Conservation (phyloP, 2,113 vertebrate species). For the Xenus cinereus region DNA sequence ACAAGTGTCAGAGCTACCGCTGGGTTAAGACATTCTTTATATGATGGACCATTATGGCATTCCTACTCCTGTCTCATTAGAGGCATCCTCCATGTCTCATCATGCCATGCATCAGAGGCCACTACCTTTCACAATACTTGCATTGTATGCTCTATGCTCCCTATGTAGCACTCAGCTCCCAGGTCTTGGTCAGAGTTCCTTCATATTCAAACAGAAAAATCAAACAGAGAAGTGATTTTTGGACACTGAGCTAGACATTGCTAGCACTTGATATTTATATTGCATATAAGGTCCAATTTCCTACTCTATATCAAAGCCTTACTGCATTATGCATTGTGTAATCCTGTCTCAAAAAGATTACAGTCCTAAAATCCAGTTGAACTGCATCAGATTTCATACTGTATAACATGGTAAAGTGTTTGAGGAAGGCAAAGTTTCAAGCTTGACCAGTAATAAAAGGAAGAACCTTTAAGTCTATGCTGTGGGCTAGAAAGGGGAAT, state of each 20-base stretch:
- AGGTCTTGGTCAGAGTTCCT: neutral
- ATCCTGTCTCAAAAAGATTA: neutral
- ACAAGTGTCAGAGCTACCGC: fast-evolving
- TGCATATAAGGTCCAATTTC: neutral
- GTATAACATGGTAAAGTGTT: neutral
- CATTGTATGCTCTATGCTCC: neutral
- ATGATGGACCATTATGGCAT: neutral
- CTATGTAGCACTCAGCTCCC: neutral
- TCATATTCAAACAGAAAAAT: neutral
- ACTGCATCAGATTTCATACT: neutral
- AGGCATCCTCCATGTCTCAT: neutral
- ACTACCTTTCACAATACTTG: neutral
- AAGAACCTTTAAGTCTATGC: neutral
- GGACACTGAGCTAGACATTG: neutral
- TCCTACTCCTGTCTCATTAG: neutral
- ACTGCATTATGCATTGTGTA: neutral
- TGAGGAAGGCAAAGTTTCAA: neutral
- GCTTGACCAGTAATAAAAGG: neutral
- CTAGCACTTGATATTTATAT: neutral
- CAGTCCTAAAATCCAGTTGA: neutral
- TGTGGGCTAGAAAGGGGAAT: neutral
- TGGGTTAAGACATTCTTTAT: neutral
- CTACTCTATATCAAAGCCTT: neutral
- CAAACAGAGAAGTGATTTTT: neutral
- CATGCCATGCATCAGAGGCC: neutral